Percentiles rank a stretch among this genome's conserved stretches.
Conservation (phyloP, 2,888 invertebrate genomes). For the Druceiella hillmani region DNA sequence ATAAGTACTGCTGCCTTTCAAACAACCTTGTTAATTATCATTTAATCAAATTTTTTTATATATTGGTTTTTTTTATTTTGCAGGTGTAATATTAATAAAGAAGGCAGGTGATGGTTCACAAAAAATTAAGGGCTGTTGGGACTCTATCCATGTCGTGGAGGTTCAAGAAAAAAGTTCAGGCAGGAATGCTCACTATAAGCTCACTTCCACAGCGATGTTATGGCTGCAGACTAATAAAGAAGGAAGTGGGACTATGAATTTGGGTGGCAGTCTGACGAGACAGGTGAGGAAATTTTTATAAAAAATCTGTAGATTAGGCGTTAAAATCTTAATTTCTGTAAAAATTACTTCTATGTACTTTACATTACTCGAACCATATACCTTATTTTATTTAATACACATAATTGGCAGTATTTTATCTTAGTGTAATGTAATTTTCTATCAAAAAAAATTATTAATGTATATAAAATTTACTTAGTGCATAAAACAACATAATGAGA, state of each 20-base stretch:
- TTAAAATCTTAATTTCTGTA: no score
- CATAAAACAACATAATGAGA: no score
- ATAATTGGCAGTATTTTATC: no score
- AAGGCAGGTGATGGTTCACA: slow-evolving; percentile 98
- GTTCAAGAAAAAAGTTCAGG: slow-evolving; percentile 95
- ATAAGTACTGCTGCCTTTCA: no score
- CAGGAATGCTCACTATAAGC: slow-evolving; percentile 93
- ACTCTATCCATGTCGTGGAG: slow-evolving; percentile 98
- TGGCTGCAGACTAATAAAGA: slow-evolving; percentile 98
- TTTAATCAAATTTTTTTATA: background rate
- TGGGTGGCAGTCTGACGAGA: slow-evolving; percentile 96
- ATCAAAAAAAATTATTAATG: no score
- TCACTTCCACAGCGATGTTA: slow-evolving; percentile 98
- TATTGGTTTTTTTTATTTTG: slow-evolving; percentile 24
- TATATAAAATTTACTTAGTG: no score
- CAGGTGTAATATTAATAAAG: slow-evolving; percentile 96
- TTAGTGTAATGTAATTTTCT: no score
- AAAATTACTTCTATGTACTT: no score
- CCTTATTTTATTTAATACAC: no score
- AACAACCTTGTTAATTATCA: background rate
- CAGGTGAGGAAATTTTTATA: slow-evolving; percentile 73
- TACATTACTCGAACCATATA: no score
- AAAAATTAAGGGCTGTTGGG: slow-evolving; percentile 99
- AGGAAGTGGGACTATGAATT: slow-evolving; percentile 97
- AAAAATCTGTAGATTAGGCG: no score